Conservation (phyloP, 1,140 invertebrate genomes). For the Pemphigus obesinymphae region DNA sequence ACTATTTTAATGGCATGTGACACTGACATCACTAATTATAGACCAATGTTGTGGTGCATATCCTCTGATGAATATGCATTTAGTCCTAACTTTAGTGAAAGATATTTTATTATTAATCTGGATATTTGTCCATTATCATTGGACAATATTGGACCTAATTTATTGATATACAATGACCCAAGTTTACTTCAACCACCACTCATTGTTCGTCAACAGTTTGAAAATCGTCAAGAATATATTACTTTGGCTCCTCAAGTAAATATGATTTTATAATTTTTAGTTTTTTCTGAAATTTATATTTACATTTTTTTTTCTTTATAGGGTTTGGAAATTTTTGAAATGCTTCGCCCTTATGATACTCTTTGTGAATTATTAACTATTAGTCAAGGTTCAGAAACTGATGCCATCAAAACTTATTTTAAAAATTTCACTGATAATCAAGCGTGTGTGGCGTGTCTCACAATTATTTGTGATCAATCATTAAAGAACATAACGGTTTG, state of each 20-base stretch:
- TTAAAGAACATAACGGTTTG: slow-evolving; percentile 29
- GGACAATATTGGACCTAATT: slow-evolving; percentile 56
- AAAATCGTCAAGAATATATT: slow-evolving; percentile 70
- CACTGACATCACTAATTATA: slow-evolving; percentile 51
- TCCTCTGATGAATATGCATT: slow-evolving; percentile 65
- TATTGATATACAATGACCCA: slow-evolving; percentile 34
- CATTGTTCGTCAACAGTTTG: slow-evolving; percentile 47
- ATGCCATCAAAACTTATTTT: slow-evolving; percentile 80
- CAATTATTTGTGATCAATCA: slow-evolving; percentile 37
- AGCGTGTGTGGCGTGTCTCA: slow-evolving; percentile 81
- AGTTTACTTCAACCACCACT: slow-evolving; percentile 42
- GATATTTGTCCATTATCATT: slow-evolving; percentile 82
- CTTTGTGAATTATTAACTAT: slow-evolving; percentile 73
- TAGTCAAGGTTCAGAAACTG: slow-evolving; percentile 75
- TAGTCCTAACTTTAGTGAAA: slow-evolving; percentile 63
- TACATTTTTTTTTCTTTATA: slow-evolving; percentile 48
- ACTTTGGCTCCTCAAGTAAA: slow-evolving; percentile 74
- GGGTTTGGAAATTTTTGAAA: slow-evolving; percentile 76
- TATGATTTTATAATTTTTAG: not conserved
- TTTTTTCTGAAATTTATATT: not conserved
- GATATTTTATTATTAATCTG: slow-evolving; percentile 69
- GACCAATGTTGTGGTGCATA: slow-evolving; percentile 62
- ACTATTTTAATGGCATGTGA: slow-evolving; percentile 64
- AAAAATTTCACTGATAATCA: slow-evolving; percentile 75
- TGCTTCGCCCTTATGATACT: slow-evolving; percentile 81